A percentile compares a stretch with the other conserved stretches of the same genome.
Evolutionary conservation across 2,113 vertebrate species (phyloP).

Genomic region (Antechinus stuartii): DNA sequence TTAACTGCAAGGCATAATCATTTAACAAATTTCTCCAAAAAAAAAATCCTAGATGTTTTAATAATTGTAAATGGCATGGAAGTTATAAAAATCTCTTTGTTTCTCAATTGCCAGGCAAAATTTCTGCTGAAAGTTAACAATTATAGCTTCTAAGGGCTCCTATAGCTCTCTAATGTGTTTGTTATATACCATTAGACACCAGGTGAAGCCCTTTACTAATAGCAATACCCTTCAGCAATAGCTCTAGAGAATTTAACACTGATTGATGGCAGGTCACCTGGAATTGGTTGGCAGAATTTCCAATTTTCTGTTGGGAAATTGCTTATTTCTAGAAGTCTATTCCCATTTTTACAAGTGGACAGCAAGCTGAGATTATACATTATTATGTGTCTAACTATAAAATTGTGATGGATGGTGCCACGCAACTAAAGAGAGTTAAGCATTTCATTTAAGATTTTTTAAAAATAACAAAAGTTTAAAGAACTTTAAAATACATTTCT

Average conservation of each 20-base stretch:
- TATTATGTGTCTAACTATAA: conserved; percentile 91
- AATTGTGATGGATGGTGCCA: conserved; percentile 90
- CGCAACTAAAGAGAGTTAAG: conserved; percentile 87
- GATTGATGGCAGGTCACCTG: conserved; percentile 91
- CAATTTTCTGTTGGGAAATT: conserved; percentile 93
- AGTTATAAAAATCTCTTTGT: conserved; percentile 83
- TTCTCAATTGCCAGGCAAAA: conserved; percentile 83
- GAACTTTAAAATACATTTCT: conserved; percentile 81
- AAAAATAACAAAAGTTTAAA: conserved; percentile 76
- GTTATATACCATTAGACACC: conserved; percentile 90
- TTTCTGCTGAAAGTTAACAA: conserved; percentile 84
- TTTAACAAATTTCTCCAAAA: conserved; percentile 72
- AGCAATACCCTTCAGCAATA: conserved; percentile 88
- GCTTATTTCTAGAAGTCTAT: conserved; percentile 91
- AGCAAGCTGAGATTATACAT: conserved; percentile 90
- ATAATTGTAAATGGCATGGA: conserved; percentile 71
- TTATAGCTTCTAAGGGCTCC: conserved; percentile 85
- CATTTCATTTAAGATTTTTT: conserved; percentile 85
- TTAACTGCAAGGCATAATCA: conserved; percentile 77
- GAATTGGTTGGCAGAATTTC: conserved; percentile 92
- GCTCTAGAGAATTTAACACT: conserved; percentile 89
- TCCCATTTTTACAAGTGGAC: conserved; percentile 91
- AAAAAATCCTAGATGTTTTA: conserved; percentile 71
- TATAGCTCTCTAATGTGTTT: conserved; percentile 87
- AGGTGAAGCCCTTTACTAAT: conserved; percentile 88